These are phyloP conservation scores for Asarcornis scutulata DNA, from an alignment of 2,113 vertebrate genomes.

Conservation along the genomic window DNA sequence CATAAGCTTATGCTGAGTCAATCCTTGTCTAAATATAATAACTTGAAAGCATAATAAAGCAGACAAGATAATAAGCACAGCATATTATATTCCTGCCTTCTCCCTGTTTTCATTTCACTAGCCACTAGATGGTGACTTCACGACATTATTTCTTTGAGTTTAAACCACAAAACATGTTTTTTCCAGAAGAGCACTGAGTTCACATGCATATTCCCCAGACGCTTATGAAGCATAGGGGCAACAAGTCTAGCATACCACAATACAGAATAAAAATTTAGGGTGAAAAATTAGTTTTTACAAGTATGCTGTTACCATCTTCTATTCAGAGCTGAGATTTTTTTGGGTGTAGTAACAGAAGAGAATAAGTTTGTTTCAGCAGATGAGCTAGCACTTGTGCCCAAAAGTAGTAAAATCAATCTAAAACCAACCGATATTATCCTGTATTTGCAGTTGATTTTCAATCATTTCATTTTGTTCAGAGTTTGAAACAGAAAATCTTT, in stretches of 20 bases:
- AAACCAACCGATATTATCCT: not conserved
- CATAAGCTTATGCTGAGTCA: not conserved
- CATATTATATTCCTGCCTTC: rapidly evolving
- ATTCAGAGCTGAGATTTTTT: not conserved
- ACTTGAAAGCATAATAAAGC: not conserved
- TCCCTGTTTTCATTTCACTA: not conserved
- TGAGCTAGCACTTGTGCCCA: not conserved
- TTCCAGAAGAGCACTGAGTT: not conserved
- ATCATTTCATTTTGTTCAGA: not conserved
- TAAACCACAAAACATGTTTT: not conserved
- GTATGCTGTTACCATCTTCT: not conserved
- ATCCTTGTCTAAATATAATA: not conserved
- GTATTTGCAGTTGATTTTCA: not conserved
- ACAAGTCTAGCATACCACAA: not conserved
- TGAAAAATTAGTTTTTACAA: not conserved
- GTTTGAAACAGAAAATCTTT: not conserved
- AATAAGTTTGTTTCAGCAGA: not conserved
- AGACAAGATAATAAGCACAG: not conserved
- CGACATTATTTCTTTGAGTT: not conserved
- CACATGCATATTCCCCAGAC: not conserved
- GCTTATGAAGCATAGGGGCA: not conserved
- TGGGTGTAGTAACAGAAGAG: not conserved
- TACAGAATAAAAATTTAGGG: not conserved
- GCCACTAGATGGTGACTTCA: slow-evolving; percentile 28
- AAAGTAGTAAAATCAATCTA: not conserved